Conservation (phyloP, 2,113 vertebrate species). For the Tragulus kanchil region DNA sequence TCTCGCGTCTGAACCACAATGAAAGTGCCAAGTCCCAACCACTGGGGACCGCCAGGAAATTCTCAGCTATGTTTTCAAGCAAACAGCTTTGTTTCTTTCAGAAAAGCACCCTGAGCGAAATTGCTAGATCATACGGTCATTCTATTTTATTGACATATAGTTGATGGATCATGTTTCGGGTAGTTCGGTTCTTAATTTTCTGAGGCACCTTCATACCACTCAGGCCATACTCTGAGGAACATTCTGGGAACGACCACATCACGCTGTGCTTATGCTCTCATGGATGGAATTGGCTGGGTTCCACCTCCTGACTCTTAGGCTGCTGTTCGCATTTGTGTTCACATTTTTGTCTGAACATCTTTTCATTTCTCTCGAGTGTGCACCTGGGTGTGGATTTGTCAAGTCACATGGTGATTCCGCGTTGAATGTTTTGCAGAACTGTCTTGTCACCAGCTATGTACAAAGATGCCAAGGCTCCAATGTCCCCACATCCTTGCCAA, state of each 20-base stretch:
- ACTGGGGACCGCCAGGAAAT: neutral
- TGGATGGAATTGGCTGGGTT: neutral
- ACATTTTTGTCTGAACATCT: neutral
- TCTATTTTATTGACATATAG: neutral
- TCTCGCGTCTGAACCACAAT: fast-evolving
- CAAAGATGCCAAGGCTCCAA: neutral
- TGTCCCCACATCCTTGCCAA: neutral
- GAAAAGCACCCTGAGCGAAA: neutral
- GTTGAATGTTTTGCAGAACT: neutral
- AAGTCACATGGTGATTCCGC: neutral
- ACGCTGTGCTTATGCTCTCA: neutral
- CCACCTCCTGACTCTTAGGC: neutral
- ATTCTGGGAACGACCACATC: neutral
- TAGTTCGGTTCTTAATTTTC: neutral
- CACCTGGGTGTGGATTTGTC: neutral
- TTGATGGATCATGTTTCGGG: neutral
- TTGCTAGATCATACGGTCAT: neutral
- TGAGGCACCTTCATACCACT: neutral
- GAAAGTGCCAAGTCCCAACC: neutral
- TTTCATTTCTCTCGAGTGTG: neutral
- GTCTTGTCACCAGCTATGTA: neutral
- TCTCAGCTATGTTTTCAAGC: neutral
- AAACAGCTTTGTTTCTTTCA: neutral
- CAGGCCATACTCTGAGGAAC: neutral
- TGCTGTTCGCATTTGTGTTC: neutral